Conservation (phyloP, 2,113 vertebrate genomes). For the Penelope pileata region DNA sequence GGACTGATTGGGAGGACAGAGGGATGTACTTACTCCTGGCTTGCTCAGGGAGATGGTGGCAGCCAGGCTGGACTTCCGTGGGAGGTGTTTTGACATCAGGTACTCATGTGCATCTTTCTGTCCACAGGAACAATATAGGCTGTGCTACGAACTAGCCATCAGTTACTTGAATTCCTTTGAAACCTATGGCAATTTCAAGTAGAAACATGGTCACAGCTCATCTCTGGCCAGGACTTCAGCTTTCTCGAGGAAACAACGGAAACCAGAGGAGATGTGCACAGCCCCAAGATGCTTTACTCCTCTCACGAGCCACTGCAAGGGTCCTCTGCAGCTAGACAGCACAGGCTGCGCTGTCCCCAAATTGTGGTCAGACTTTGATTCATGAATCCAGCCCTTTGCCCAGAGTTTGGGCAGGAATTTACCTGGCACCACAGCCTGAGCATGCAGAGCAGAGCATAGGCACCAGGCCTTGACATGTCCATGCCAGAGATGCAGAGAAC, state of each 20-base stretch:
- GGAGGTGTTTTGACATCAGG: neutral
- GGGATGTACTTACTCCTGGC: neutral
- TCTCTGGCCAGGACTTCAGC: neutral
- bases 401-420: neutral
- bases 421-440: neutral
- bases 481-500: neutral
- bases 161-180: conserved; percentile 65
- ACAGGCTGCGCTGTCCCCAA: neutral
- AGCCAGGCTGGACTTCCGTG: neutral
- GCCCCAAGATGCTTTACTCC: neutral
- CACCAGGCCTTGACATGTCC: neutral
- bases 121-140: conserved; percentile 56
- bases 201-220: neutral
- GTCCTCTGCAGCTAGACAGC: neutral
- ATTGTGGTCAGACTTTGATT: neutral
- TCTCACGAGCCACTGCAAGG: neutral
- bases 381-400: neutral
- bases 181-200: conserved; percentile 71
- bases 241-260: neutral
- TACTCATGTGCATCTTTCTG: neutral
- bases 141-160: conserved; percentile 58
- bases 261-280: neutral
- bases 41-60: neutral
- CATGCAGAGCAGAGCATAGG: neutral
- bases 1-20: neutral